A percentile compares a stretch with the other conserved stretches of the same genome.
These are phyloP conservation scores for Trogon melanurus DNA, from an alignment of 2,113 vertebrate species.

Conservation along the genomic window DNA sequence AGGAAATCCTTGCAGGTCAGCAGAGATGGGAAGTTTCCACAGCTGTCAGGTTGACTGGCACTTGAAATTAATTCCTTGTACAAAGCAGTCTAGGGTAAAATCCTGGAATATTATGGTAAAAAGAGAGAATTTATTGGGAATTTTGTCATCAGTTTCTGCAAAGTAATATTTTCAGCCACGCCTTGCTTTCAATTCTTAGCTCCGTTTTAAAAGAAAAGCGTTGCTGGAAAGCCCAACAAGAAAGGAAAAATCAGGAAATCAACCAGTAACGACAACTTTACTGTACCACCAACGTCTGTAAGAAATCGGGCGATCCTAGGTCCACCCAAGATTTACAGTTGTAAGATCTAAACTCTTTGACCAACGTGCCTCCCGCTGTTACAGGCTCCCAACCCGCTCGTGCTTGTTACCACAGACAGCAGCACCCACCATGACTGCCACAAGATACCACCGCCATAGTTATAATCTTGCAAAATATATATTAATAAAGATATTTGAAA, in stretches of 20 bases:
- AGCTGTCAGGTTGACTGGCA: background rate
- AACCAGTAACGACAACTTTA: background rate
- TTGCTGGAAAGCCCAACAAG: background rate
- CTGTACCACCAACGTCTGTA: accelerated
- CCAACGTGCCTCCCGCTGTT: background rate
- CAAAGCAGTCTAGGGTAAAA: background rate
- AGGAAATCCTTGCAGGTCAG: background rate
- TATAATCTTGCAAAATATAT: accelerated
- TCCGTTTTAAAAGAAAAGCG: background rate
- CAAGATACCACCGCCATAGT: background rate
- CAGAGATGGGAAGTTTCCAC: background rate
- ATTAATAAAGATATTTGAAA: background rate
- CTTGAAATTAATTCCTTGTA: background rate
- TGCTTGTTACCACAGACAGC: background rate
- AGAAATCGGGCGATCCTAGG: background rate
- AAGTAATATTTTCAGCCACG: accelerated
- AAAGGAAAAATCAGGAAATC: background rate
- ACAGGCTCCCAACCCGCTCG: background rate
- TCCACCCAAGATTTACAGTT: background rate
- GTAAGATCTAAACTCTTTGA: background rate
- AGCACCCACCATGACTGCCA: background rate
- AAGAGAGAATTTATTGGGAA: background rate
- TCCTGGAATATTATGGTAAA: background rate
- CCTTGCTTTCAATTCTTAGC: background rate
- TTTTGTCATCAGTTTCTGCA: background rate